phyloP scores from a whole-genome alignment of 2,888 invertebrate genomes.

The Plutella xylostella region DNA sequence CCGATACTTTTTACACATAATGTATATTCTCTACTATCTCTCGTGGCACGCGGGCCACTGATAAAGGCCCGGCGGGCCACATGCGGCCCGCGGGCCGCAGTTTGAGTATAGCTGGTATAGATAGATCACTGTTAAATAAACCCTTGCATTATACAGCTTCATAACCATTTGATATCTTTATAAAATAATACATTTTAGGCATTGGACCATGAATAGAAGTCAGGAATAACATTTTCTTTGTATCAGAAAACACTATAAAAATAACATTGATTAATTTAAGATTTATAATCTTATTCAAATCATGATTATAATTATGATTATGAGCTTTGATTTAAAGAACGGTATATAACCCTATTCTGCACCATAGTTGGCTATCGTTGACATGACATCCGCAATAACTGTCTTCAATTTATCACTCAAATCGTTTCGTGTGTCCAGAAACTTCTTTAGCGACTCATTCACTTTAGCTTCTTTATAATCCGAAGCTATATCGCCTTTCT shows the following conservation, averaged over 20 bases:
- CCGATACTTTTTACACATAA: no score
- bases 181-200: no score
- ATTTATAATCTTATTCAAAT: neutral
- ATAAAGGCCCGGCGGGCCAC: no score
- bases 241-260: neutral
- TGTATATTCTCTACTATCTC: no score
- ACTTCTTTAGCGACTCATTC: conserved; percentile 38
- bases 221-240: neutral
- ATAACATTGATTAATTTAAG: neutral
- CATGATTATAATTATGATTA: neutral
- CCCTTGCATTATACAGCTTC: no score
- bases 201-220: neutral
- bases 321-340: neutral
- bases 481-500: conserved; percentile 35
- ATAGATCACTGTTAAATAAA: no score
- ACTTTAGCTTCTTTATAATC: conserved; percentile 48
- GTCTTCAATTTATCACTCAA: conserved; percentile 34
- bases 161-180: no score
- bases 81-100: no score
- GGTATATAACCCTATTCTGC: neutral
- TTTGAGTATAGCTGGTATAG: no score
- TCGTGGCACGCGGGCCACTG: no score
- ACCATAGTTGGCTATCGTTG: neutral
- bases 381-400: conserved; percentile 23
- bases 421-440: conserved; percentile 42